Evolutionary conservation across 2,888 invertebrate species (phyloP).

Genomic region (Dugesia japonica): DNA sequence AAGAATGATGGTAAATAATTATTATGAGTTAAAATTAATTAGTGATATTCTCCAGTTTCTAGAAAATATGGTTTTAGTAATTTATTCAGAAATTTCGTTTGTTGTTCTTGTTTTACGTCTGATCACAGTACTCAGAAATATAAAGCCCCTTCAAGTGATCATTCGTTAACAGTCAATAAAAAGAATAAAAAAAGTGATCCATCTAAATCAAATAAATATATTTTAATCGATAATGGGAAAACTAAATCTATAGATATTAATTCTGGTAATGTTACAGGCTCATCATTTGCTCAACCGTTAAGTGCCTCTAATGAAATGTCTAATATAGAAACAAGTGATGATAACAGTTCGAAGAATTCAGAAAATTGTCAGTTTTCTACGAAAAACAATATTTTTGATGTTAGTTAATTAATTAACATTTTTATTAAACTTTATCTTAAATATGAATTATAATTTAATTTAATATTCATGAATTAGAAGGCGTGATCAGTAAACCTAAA

Average conservation of each 20-base stretch:
- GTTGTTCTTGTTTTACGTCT: neutral
- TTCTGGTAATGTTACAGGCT: neutral
- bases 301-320: neutral
- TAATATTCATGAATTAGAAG: no score
- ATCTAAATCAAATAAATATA: neutral
- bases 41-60: neutral
- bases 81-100: conserved; percentile 1
- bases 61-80: neutral
- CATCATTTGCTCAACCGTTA: neutral
- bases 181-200: neutral
- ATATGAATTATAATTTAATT: no score
- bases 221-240: neutral
- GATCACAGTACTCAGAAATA: conserved; percentile 1
- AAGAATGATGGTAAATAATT: neutral
- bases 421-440: no score
- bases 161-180: neutral
- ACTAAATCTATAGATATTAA: neutral
- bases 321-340: neutral
- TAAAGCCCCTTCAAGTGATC: neutral
- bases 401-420: no score
- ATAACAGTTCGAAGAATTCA: neutral
- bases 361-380: neutral
- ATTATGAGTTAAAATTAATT: no score
- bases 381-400: neutral
- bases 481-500: no score